Base-by-base conservation (phyloP, 2,797 vertebrate genomes). In the Cuniculus paca region DNA sequence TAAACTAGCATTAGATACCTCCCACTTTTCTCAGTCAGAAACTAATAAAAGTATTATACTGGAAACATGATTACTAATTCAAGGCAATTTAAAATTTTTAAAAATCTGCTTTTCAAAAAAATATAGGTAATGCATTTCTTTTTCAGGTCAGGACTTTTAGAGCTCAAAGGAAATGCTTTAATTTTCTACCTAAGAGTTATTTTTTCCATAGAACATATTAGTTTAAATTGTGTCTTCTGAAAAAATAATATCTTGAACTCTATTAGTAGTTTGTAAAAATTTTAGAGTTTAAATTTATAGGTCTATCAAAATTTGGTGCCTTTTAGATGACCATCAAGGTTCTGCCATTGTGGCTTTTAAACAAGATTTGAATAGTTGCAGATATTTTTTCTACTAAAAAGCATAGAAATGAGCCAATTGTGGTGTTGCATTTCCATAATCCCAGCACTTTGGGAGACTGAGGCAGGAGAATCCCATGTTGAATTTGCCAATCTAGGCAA, bases 1-100 rank as follows among this genome's bases (percentile, higher is more conserved):
- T 93, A 77, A 60, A 24, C 50, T 31, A 58, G 79, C 31, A 14
- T 78, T 79, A 79, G 39, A 68, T 54, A 68, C n/a, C 60, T 83
- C 81, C 68, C 9, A 74, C 82, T 90, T 93, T 88, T 61, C 56
- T n/a, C 42, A 58, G 39, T 61, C 13, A 88, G 86, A 88, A 48
- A 83, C 54, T 80, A 94, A 79, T 82, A 86, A 72, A 90, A 24
- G 12, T 45, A 16, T 58, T 79, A 52, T 13, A 65, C 54, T 79
- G 42, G n/a, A 83, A 92, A n/a, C 20, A 34, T 45, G 54, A 90
- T 54, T 79, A 80, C 60, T 72, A 84, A 87, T 60, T 78, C 48
- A 72, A 92, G 92, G 45, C 14, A 79, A 2, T 63, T 70, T 81
- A 77, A 75, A 65, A 8, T 61, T 84, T 70, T 74, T 17, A 61